These are phyloP conservation scores for Myathropa florea DNA, from an alignment of 2,888 invertebrate species.

Conservation along the genomic window DNA sequence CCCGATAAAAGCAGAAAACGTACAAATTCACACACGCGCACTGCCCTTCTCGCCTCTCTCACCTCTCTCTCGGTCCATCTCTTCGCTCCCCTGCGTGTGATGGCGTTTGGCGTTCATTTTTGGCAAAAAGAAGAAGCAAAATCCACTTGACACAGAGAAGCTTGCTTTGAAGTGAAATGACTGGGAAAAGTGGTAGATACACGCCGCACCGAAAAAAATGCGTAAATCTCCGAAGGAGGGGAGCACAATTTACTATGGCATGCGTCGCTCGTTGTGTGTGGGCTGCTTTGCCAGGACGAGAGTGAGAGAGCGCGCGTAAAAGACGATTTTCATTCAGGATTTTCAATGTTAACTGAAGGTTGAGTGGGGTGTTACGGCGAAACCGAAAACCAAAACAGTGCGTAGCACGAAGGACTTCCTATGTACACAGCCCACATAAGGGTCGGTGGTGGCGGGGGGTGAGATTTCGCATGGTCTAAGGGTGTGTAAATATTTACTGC, in stretches of 20 bases:
- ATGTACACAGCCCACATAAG: background rate
- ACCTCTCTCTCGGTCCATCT: background rate
- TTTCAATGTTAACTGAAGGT: conserved; percentile 67
- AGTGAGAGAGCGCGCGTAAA: background rate
- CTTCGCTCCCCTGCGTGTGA: background rate
- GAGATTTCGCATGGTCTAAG: background rate
- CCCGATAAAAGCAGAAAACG: conserved; percentile 46
- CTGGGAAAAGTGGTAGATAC: conserved; percentile 2
- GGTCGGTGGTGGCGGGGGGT: background rate
- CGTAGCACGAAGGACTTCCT: conserved; percentile 28
- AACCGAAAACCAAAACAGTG: conserved; percentile 31
- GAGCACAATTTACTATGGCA: conserved; percentile 20
- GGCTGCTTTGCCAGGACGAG: background rate
- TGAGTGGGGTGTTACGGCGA: conserved; percentile 56
- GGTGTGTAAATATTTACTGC: conserved; percentile 24
- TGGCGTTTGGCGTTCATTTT: background rate
- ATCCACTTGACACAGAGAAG: conserved; percentile 56
- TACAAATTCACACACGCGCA: background rate
- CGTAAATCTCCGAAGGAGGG: background rate
- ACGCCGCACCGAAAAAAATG: conserved; percentile 26
- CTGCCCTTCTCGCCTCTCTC: background rate
- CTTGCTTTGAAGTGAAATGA: background rate
- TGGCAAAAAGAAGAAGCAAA: background rate
- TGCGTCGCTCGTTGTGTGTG: background rate
- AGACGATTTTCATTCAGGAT: conserved; percentile 58